Evolutionary conservation across 2,113 vertebrate genomes (phyloP).

Genomic region (Siphamia tubifer): DNA sequence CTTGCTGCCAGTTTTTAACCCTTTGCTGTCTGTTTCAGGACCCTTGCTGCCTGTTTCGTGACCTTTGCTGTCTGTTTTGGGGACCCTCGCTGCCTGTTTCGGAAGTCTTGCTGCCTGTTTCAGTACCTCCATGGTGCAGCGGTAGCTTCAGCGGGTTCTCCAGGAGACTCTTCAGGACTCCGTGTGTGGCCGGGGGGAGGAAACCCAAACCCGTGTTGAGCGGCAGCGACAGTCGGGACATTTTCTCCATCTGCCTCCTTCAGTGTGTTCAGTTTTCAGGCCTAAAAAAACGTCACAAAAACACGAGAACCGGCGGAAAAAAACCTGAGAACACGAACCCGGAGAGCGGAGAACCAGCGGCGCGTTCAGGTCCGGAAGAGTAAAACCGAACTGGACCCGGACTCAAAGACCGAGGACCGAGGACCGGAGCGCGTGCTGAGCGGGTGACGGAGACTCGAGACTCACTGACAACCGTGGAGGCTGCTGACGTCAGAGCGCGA

Average conservation of each 20-base stretch:
- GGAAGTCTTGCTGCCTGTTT: too few relatives aligned
- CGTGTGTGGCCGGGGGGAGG: constrained; percentile 84
- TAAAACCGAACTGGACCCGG: too few relatives aligned
- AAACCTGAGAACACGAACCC: not conserved
- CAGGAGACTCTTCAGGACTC: constrained; percentile 93
- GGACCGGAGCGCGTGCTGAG: constrained; percentile 5
- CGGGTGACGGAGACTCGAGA: constrained; percentile 9
- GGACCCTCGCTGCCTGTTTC: too few relatives aligned
- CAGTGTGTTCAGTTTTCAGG: too few relatives aligned
- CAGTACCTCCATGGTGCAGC: constrained; percentile 84
- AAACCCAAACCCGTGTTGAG: constrained; percentile 85
- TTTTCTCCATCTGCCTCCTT: constrained; percentile 75
- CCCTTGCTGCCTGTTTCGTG: too few relatives aligned
- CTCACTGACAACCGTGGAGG: constrained; percentile 48
- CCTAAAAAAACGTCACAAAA: not conserved
- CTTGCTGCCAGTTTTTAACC: too few relatives aligned
- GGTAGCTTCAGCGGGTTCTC: constrained; percentile 93
- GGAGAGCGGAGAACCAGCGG: too few relatives aligned
- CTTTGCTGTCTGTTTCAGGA: too few relatives aligned
- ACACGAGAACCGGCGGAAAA: too few relatives aligned
- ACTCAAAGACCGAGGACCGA: too few relatives aligned
- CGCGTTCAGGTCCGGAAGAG: too few relatives aligned
- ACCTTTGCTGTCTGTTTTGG: too few relatives aligned
- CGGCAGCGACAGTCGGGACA: constrained; percentile 82
- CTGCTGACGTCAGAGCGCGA: constrained; percentile 69